Percentiles rank a stretch among this genome's conserved stretches.
Evolutionary conservation across 2,888 invertebrate species (phyloP).

Genomic region (Nomada flava): DNA sequence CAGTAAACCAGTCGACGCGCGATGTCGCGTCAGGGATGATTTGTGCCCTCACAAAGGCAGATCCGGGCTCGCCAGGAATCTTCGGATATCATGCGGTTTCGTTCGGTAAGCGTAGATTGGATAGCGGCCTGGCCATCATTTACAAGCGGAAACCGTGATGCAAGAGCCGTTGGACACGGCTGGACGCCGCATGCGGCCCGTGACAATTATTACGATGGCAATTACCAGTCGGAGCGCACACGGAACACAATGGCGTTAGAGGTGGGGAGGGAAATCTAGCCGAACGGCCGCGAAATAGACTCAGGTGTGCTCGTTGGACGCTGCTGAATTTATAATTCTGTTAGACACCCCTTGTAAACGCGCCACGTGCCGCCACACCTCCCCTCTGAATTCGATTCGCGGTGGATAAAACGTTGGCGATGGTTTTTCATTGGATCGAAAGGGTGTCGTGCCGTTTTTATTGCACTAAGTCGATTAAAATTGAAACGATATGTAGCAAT

Average conservation of each 20-base stretch:
- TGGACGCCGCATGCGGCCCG: conserved; percentile 48
- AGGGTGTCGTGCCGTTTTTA: conserved; percentile 25
- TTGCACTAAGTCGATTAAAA: conserved; percentile 42
- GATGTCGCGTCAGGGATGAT: conserved; percentile 51
- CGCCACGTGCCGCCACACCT: conserved; percentile 49
- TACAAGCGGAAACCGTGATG: conserved; percentile 59
- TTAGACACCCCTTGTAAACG: conserved; percentile 66
- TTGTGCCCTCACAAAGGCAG: conserved; percentile 45
- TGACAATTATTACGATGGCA: conserved; percentile 77
- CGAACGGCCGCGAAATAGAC: conserved; percentile 70
- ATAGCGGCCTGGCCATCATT: conserved; percentile 69
- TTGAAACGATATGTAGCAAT: neutral
- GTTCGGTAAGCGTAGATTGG: conserved; percentile 71
- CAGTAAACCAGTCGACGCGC: conserved; percentile 3
- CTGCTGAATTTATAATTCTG: conserved; percentile 80
- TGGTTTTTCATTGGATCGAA: conserved; percentile 22
- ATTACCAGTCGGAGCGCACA: conserved; percentile 49
- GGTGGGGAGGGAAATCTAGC: conserved; percentile 65
- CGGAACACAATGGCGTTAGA: conserved; percentile 22
- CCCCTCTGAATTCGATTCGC: conserved; percentile 30
- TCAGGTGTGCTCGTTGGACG: conserved; percentile 76
- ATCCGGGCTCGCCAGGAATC: conserved; percentile 52
- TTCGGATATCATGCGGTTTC: conserved; percentile 67
- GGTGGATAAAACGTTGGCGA: conserved; percentile 27
- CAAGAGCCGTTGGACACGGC: conserved; percentile 19